phyloP scores from a whole-genome alignment of 2,797 vertebrate species.

The Ammospiza maritima region DNA sequence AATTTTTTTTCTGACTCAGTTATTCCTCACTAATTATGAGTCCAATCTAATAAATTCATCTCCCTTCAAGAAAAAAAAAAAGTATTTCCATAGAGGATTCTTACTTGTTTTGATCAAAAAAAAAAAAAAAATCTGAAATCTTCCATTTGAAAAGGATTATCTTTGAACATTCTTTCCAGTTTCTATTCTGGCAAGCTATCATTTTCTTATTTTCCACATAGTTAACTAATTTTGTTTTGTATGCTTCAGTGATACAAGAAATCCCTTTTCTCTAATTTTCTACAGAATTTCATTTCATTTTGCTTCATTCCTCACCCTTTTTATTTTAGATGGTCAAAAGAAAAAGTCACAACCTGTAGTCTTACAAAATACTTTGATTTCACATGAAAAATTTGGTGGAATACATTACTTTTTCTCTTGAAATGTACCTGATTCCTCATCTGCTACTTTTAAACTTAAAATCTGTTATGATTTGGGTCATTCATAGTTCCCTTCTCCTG shows the following conservation, averaged over 20 bases:
- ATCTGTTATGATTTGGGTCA: background rate
- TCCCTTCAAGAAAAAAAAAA: background rate
- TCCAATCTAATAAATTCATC: background rate
- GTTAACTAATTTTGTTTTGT: background rate
- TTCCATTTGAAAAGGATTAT: background rate
- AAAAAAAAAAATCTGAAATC: background rate
- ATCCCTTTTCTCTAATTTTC: background rate
- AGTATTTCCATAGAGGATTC: background rate
- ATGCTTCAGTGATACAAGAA: background rate
- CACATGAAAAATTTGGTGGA: background rate
- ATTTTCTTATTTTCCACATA: background rate
- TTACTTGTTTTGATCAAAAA: background rate
- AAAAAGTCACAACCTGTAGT: background rate
- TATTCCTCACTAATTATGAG: background rate
- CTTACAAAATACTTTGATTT: background rate
- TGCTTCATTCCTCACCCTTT: background rate
- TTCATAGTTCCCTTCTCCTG: background rate
- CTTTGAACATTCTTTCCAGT: background rate
- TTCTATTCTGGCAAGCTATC: background rate
- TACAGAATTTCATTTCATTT: background rate
- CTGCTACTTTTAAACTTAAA: background rate
- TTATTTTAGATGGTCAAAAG: background rate
- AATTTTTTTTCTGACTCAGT: conserved; percentile 18
- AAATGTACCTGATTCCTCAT: background rate
- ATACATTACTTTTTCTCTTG: background rate